Percentiles rank a stretch among this genome's conserved stretches.
These are phyloP conservation scores for Caradrina clavipalpis DNA, from an alignment of 2,888 invertebrate genomes.

Conservation along the genomic window DNA sequence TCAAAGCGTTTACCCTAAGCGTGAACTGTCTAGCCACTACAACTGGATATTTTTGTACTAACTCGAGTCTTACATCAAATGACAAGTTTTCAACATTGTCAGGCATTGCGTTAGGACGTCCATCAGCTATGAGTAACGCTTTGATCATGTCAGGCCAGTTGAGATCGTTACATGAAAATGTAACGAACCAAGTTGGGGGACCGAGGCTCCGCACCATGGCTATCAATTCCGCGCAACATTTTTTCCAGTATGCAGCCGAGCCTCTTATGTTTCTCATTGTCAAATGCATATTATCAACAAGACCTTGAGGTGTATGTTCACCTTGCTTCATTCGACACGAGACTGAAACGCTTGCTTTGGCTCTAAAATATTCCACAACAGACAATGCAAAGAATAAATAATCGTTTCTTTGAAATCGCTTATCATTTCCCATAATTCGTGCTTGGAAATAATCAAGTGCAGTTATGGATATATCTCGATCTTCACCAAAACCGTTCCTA, in stretches of 20 bases:
- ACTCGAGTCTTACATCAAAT: conserved; percentile 21
- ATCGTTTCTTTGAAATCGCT: too few relatives aligned
- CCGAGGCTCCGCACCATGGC: conserved; percentile 71
- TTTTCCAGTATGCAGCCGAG: conserved; percentile 66
- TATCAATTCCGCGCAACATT: conserved; percentile 66
- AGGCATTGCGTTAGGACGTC: neutral
- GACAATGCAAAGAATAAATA: too few relatives aligned
- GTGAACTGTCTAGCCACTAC: conserved; percentile 28
- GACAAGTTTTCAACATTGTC: conserved; percentile 5
- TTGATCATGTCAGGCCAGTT: conserved; percentile 71
- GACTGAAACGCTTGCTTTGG: too few relatives aligned
- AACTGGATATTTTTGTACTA: conserved; percentile 36
- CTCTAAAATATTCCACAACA: too few relatives aligned
- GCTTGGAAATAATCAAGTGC: too few relatives aligned
- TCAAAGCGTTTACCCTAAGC: conserved; percentile 45
- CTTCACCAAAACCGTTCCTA: too few relatives aligned
- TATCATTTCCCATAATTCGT: too few relatives aligned
- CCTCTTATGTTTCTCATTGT: conserved; percentile 71
- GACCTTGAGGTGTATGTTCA: conserved; percentile 55
- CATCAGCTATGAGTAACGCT: conserved; percentile 62
- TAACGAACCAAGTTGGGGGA: conserved; percentile 71
- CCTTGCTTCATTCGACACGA: conserved; percentile 29
- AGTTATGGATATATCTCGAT: too few relatives aligned
- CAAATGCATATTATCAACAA: conserved; percentile 65
- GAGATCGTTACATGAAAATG: conserved; percentile 65